These are phyloP conservation scores for Galago senegalensis DNA, from an alignment of 2,797 vertebrate genomes.

Conservation along the genomic window DNA sequence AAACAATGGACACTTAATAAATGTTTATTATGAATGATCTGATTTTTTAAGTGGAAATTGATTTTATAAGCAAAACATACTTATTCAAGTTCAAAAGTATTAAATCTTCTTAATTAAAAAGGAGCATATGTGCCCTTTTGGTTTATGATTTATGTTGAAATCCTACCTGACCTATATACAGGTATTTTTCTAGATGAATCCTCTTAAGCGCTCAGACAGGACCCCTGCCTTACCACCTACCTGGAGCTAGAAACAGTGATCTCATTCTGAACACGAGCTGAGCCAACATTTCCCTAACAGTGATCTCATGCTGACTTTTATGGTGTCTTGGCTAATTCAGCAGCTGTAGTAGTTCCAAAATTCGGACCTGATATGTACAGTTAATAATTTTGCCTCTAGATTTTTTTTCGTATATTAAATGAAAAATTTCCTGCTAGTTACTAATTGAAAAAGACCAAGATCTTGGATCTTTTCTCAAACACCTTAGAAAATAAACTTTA, in stretches of 20 bases:
- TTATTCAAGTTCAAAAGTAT: neutral
- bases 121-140: neutral
- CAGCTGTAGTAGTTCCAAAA: slow-evolving; percentile 12
- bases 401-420: neutral
- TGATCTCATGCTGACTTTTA: neutral
- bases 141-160: neutral
- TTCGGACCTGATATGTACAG: neutral
- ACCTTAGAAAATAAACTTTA: slow-evolving; percentile 15
- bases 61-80: neutral
- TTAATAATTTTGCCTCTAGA: slow-evolving; percentile 24
- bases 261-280: neutral
- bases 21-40: neutral
- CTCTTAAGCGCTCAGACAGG: neutral
- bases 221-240: neutral
- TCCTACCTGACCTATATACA: neutral
- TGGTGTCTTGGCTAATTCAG: neutral
- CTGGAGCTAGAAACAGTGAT: neutral
- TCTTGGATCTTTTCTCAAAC: slow-evolving; percentile 12
- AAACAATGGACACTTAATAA: neutral
- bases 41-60: neutral
- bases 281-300: neutral
- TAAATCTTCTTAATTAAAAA: slow-evolving; percentile 22
- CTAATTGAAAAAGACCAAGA: neutral
- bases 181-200: slow-evolving; percentile 9
- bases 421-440: neutral